Evolutionary conservation across 2,888 invertebrate species (phyloP), one percentile per base, ranked within the genome.

Genomic region (Ptycholaimellus sp.): DNA sequence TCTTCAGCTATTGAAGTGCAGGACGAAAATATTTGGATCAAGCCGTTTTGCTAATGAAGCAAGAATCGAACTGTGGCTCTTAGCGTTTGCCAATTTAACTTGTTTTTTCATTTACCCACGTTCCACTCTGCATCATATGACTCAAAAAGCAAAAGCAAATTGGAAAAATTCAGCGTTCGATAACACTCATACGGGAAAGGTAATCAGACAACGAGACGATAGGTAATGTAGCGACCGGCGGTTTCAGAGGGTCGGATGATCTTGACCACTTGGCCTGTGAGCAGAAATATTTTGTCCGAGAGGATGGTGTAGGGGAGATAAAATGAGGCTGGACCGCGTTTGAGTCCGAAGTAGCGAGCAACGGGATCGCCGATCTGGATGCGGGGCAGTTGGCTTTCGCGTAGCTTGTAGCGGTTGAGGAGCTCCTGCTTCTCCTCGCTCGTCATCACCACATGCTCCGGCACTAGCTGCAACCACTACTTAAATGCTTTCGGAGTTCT

Each of bases 351-450:
- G 62, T 93, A 93, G 58, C 90, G 69, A 0, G 90, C 81, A 1
- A 93, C 90, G 0, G 93, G 90, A 65, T 93, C 93, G 33, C 85
- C 83, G 6, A 77, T 81, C 64, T 93, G 90, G 58, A 93, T 93
- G 59, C 90, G 73, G 77, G 90, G 90, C 57, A 93, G 66, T 71
- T 87, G 87, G 60, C 83, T 87, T 59, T 93, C 93, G 60, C 87
- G 90, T 32, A 93, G 62, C 67, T 90, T 90, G 64, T 81, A 82
- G 72, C 85, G 73, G n/a, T 71, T 68, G 33, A 93, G 65, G 16
- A 93, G 61, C 60, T 93, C 90, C 47, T 76, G 73, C 56, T 93
- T 93, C 58, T 93, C 90, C 58, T 93, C 90, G 0, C 80, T 79
- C 0, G 85, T 90, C 67, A 93, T 72, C 2, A 93, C 82, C 37